Conservation (phyloP, 30 jellyfish, hydroid and myxozoan species). For the Chrysaora quinquecirrha region DNA sequence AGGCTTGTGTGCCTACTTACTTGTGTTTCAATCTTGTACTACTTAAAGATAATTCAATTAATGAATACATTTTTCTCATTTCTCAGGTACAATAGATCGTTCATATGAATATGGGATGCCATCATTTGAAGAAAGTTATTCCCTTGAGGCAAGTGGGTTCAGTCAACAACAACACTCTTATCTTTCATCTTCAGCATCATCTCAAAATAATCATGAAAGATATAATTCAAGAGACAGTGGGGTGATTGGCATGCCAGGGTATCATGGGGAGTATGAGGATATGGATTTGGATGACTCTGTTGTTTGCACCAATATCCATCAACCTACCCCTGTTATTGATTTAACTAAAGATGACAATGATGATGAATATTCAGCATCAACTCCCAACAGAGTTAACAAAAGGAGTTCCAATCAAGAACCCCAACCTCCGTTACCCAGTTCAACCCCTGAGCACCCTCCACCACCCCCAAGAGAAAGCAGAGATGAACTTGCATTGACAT, state of each 20-base stretch:
- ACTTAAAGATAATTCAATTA: too few species aligned
- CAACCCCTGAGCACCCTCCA: constrained; percentile 36
- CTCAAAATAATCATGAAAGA: neutral
- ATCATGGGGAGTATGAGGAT: neutral
- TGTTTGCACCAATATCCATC: neutral
- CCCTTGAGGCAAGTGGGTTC: neutral
- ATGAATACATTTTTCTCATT: too few species aligned
- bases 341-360: neutral
- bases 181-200: constrained; percentile 5
- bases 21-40: too few species aligned
- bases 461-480: constrained; percentile 8
- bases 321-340: neutral
- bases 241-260: neutral
- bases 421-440: constrained; percentile 44
- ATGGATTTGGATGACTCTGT: neutral
- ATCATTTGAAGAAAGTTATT: constrained; percentile 40
- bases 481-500: constrained; percentile 16
- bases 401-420: neutral
- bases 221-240: neutral
- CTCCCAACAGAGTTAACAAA: too few species aligned
- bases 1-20: too few species aligned
- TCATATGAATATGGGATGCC: constrained; percentile 61
- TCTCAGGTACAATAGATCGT: constrained; percentile 68
- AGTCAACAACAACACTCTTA: neutral
- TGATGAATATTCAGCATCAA: neutral